phyloP scores from a whole-genome alignment of 2,797 vertebrate species.

The Sebastes reedi region DNA sequence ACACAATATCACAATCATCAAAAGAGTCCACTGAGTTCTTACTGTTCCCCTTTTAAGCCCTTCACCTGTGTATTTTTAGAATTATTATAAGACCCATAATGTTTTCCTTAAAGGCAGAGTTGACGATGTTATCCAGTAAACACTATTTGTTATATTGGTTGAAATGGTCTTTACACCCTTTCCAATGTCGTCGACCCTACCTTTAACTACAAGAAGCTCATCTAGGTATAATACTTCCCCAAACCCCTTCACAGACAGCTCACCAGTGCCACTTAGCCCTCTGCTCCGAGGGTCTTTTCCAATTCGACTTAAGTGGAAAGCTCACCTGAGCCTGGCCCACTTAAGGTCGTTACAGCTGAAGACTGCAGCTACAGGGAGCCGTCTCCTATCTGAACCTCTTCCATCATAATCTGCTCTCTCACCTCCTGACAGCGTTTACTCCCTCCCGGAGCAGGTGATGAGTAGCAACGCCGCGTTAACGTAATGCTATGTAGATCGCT shows the following conservation, averaged over 20 bases:
- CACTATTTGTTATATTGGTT: too few relatives aligned
- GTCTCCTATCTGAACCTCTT: not conserved
- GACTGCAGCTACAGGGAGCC: constrained; percentile 27
- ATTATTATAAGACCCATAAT: constrained; percentile 1
- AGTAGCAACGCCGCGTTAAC: constrained; percentile 3
- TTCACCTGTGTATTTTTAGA: not conserved
- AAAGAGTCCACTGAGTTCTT: not conserved
- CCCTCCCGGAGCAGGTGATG: constrained; percentile 33
- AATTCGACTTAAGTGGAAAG: constrained; percentile 63
- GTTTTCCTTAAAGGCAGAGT: not conserved
- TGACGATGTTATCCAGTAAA: too few relatives aligned
- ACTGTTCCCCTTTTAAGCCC: not conserved
- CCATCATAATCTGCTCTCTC: constrained; percentile 47
- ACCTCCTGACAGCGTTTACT: not conserved
- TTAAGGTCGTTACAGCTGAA: constrained; percentile 44
- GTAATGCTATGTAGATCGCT: constrained; percentile 24
- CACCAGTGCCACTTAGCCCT: constrained; percentile 41
- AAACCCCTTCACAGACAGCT: constrained; percentile 34
- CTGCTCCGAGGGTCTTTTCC: constrained; percentile 51
- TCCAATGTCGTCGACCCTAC: too few relatives aligned
- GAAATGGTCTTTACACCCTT: too few relatives aligned
- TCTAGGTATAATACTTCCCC: constrained; percentile 20
- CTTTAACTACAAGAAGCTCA: constrained; percentile 3
- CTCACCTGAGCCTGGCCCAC: constrained; percentile 60
- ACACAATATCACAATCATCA: not conserved